Base-by-base conservation (phyloP, 2,888 invertebrate genomes). In the Candidula unifasciata region DNA sequence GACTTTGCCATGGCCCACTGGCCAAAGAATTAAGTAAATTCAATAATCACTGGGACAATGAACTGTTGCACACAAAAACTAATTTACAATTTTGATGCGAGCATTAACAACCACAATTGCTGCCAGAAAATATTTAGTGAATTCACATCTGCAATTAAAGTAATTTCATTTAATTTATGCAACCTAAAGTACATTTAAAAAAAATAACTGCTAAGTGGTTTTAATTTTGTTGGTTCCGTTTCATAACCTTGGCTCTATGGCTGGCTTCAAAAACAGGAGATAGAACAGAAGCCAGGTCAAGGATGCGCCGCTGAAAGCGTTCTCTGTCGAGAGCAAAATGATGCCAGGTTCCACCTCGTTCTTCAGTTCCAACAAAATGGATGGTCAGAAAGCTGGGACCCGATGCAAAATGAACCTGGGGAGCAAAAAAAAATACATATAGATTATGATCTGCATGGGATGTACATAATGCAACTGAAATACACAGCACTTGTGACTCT, bases 331-430 rank as follows among this genome's bases (percentile, higher is more conserved):
- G 54, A 27, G 78, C 83, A 77, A 44, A 69, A 60, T 69, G 68
- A 27, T 83, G 83, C 83, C 83, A 83, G 3, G 57, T 83, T 16
- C 83, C 83, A 30, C 57, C 77, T 0, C 83, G 69, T 5, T 83
- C 83, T 78, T 83, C 83, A 27, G 77, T 57, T 35, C 69, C 83
- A 52, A 83, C 69, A 27, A 44, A 44, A 33, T 78, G 57, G 64
- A 83, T 78, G 24, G 83, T 83, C 16, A 35, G 57, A 54, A 83
- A 54, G 3, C 69, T 35, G 27, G 78, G 57, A 30, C 64, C 83
- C 18, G 21, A n/a, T 54, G 78, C 77, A 77, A 83, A 83, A 78
- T 37, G 77, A 57, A 83, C 83, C 83, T 83, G 71, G 30, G 2
- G n/a, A 16, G 33, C 10, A 57, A 54, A n/a, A 44, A 33, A 5